phyloP scores from a whole-genome alignment of 2,113 vertebrate genomes.

The Turnix velox region DNA sequence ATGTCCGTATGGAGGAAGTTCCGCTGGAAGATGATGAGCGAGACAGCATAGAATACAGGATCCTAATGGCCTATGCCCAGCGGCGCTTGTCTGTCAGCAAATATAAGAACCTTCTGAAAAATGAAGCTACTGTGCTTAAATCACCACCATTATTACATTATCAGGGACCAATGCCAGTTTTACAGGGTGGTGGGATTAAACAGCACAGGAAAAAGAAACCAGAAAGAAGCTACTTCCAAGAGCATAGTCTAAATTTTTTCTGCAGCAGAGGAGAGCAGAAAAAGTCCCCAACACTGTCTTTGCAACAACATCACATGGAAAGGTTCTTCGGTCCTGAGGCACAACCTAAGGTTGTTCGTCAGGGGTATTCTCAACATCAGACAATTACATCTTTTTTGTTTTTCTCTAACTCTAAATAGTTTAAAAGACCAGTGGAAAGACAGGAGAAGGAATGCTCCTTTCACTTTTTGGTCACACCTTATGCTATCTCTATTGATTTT shows the following conservation, averaged over 20 bases:
- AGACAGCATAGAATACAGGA: constrained; percentile 56
- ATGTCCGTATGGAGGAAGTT: constrained; percentile 50
- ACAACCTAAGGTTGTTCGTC: fast-evolving
- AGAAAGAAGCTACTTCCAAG: not conserved
- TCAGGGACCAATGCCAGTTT: fast-evolving
- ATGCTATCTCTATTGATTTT: not conserved
- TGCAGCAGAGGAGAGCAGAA: not conserved
- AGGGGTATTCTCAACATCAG: not conserved
- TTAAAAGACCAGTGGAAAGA: not conserved
- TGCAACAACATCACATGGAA: fast-evolving
- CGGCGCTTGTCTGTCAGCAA: constrained; percentile 1
- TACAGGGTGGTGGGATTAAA: fast-evolving
- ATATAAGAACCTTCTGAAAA: not conserved
- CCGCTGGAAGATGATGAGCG: constrained; percentile 48
- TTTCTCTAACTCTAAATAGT: not conserved
- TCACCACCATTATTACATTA: not conserved
- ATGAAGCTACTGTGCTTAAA: not conserved
- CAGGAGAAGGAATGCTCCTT: not conserved
- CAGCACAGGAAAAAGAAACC: not conserved
- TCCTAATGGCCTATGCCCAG: constrained; percentile 57
- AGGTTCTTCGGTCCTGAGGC: fast-evolving
- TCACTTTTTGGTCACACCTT: not conserved
- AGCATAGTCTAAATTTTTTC: not conserved
- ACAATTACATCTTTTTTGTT: not conserved
- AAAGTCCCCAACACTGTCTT: fast-evolving